Conservation (phyloP, 2,888 invertebrate genomes). For the Apodemia duryi region DNA sequence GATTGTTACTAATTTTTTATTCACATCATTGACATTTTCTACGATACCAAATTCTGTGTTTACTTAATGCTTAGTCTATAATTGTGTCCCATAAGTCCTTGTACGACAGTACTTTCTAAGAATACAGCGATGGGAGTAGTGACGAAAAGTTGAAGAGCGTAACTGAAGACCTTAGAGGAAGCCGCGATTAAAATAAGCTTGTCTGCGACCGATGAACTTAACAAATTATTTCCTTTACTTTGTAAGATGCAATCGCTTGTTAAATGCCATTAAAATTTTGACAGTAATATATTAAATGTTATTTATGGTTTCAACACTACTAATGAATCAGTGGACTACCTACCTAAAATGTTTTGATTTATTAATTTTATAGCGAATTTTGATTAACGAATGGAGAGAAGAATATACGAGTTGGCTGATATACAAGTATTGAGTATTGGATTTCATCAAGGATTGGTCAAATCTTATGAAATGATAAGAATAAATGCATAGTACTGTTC, state of each 20-base stretch:
- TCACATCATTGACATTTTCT: no score
- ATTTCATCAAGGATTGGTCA: no score
- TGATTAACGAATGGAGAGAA: neutral
- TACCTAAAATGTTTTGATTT: neutral
- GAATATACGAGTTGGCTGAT: neutral
- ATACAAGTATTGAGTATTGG: no score
- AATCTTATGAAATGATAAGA: no score
- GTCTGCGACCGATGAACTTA: conserved; percentile 47
- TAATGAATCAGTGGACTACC: neutral
- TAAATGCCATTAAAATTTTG: conserved; percentile 11
- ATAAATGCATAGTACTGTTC: neutral
- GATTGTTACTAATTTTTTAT: no score
- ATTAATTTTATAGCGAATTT: neutral
- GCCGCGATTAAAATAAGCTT: conserved; percentile 51
- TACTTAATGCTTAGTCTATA: neutral
- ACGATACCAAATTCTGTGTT: neutral
- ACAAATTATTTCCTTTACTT: conserved; percentile 37
- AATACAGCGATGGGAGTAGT: conserved; percentile 50
- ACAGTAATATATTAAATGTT: conserved; percentile 6
- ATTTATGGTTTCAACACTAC: conserved; percentile 6
- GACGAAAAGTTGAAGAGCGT: conserved; percentile 51
- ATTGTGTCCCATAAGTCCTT: conserved; percentile 13
- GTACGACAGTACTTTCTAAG: conserved; percentile 42
- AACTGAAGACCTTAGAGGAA: conserved; percentile 54
- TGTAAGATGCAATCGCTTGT: conserved; percentile 12